Conservation (phyloP, 2,797 vertebrate species). For the Clarias pachynema region DNA sequence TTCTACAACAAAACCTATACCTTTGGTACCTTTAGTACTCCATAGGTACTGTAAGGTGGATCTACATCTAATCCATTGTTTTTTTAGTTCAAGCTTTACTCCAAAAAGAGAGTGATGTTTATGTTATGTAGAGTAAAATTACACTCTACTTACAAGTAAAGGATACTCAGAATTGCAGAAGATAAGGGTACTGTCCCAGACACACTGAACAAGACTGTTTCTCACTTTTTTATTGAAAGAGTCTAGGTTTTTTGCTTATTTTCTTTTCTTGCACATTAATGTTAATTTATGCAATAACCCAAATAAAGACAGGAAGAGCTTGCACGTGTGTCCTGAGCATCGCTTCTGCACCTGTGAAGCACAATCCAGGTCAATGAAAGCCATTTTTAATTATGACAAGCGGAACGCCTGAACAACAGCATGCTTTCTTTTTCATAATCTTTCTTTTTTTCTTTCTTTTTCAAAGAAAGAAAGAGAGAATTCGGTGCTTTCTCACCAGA, state of each 20-base stretch:
- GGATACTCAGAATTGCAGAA: neutral
- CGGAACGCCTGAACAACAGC: neutral
- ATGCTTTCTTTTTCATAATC: neutral
- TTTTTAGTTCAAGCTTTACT: neutral
- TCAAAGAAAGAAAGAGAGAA: too few relatives aligned
- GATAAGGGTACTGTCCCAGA: neutral
- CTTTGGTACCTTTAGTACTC: neutral
- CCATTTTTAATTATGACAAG: slow-evolving; percentile 11
- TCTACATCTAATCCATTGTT: too few relatives aligned
- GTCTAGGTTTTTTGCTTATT: neutral
- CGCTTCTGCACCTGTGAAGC: slow-evolving; percentile 18
- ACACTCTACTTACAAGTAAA: neutral
- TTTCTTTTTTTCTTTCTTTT: too few relatives aligned
- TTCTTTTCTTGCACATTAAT: neutral
- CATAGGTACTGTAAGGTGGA: neutral
- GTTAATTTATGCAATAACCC: slow-evolving; percentile 12
- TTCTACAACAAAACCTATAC: neutral
- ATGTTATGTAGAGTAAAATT: neutral
- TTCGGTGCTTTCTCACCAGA: neutral
- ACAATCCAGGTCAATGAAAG: slow-evolving; percentile 5
- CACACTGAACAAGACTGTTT: neutral
- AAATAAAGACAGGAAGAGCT: slow-evolving; percentile 3
- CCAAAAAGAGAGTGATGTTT: neutral
- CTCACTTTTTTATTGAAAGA: neutral
- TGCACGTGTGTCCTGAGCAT: neutral